Evolutionary conservation across 2,113 vertebrate species (phyloP).

Genomic region (Phrynosoma blainvillii): DNA sequence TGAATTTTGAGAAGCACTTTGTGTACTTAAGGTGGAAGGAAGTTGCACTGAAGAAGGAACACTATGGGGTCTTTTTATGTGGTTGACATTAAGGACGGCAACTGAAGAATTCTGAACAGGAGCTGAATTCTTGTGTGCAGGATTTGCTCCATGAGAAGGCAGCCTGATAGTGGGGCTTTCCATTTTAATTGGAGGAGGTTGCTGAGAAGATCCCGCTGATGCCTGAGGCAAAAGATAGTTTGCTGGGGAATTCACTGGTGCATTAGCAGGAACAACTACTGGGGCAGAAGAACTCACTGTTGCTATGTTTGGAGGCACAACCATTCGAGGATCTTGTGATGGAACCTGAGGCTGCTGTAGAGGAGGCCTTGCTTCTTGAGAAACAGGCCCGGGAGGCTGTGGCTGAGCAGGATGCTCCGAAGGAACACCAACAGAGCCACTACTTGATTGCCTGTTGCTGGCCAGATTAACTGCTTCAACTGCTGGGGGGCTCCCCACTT

Average conservation of each 20-base stretch:
- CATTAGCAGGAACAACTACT: conserved; percentile 61
- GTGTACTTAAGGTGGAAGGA: conserved; percentile 92
- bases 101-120: conserved; percentile 78
- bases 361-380: conserved; percentile 77
- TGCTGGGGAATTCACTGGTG: conserved; percentile 83
- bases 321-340: conserved; percentile 79
- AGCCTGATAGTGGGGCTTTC: conserved; percentile 78
- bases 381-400: conserved; percentile 72
- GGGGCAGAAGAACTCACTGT: conserved; percentile 71
- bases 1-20: conserved; percentile 96
- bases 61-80: conserved; percentile 84
- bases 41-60: conserved; percentile 88
- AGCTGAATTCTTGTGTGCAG: conserved; percentile 81
- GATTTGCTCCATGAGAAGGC: conserved; percentile 66
- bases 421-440: conserved; percentile 67
- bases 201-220: conserved; percentile 78
- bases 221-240: conserved; percentile 85
- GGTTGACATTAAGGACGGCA: conserved; percentile 78
- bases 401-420: conserved; percentile 75
- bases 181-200: conserved; percentile 74
- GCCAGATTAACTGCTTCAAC: conserved; percentile 63
- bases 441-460: conserved; percentile 68
- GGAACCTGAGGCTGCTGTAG: conserved; percentile 82
- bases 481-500: conserved; percentile 70
- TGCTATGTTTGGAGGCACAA: conserved; percentile 72